phyloP scores from a whole-genome alignment of 2,888 invertebrate species.

The Craniophora ligustri region DNA sequence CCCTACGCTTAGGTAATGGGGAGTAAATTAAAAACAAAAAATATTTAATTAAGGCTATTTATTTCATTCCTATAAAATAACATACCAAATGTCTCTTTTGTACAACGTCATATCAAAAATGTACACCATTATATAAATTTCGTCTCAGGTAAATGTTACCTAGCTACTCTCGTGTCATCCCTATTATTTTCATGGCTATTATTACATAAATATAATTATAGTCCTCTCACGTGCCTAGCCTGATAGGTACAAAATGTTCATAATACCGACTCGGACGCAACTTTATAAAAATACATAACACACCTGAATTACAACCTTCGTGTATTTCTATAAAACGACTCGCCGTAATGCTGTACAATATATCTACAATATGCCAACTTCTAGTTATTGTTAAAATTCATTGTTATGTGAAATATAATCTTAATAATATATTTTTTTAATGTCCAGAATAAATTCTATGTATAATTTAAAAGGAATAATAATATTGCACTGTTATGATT shows the following conservation, averaged over 20 bases:
- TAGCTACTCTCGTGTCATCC: constrained; percentile 78
- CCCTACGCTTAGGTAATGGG: too few relatives aligned
- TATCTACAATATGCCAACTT: constrained; percentile 76
- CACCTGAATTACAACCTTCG: constrained; percentile 36
- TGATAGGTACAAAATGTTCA: constrained; percentile 74
- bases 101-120: constrained; percentile 89
- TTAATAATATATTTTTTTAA: constrained; percentile 39
- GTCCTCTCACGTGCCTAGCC: constrained; percentile 80
- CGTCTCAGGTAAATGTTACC: constrained; percentile 88
- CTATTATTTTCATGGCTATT: constrained; percentile 76
- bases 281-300: constrained; percentile 53
- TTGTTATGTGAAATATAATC: constrained; percentile 63
- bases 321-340: constrained; percentile 52
- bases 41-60: constrained; percentile 89
- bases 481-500: constrained; percentile 53
- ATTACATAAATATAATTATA: constrained; percentile 81
- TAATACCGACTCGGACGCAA: constrained; percentile 61
- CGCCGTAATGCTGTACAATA: constrained; percentile 76
- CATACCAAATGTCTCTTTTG: constrained; percentile 90
- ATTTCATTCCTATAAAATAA: constrained; percentile 90
- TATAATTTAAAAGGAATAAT: constrained; percentile 42
- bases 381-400: constrained; percentile 66
- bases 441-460: constrained; percentile 51
- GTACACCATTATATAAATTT: constrained; percentile 89
- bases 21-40: constrained; percentile 48